phyloP scores from a whole-genome alignment of 2,797 vertebrate species.

The Crocodylus rhombifer region DNA sequence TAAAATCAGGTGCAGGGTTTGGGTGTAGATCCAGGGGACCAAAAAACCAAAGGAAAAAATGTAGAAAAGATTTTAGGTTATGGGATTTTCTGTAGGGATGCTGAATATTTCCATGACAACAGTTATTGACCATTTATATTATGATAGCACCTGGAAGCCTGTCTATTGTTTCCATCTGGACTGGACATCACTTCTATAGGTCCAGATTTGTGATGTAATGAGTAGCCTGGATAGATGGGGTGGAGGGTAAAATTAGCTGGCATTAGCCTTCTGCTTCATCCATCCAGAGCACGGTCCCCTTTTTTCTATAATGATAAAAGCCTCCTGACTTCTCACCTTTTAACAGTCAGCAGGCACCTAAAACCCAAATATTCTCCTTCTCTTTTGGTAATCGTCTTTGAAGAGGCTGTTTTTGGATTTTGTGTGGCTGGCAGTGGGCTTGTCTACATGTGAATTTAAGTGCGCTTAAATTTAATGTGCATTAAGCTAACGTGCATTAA shows the following conservation, averaged over 20 bases:
- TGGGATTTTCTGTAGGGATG: background rate
- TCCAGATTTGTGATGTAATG: background rate
- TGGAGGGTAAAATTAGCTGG: background rate
- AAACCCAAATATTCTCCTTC: background rate
- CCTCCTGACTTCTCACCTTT: background rate
- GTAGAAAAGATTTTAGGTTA: rapidly evolving
- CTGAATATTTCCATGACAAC: background rate
- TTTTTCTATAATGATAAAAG: background rate
- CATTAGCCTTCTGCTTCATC: background rate
- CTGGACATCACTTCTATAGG: background rate
- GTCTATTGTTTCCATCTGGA: background rate
- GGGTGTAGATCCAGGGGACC: background rate
- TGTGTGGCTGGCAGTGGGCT: too few relatives aligned
- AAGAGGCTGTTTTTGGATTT: background rate
- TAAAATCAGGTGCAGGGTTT: background rate
- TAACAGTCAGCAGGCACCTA: background rate
- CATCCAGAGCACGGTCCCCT: background rate
- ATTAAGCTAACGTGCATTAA: too few relatives aligned
- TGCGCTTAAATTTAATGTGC: too few relatives aligned
- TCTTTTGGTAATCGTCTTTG: background rate
- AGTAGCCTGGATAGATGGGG: background rate
- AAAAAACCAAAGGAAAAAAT: rapidly evolving
- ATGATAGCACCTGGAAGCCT: background rate
- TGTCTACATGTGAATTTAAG: too few relatives aligned
- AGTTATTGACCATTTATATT: background rate